Percentiles rank a stretch among this genome's conserved stretches.
These are phyloP conservation scores for Aphrocallistes beatrix DNA, from an alignment of 37 sponge, comb jelly and placozoan genomes.

Conservation along the genomic window DNA sequence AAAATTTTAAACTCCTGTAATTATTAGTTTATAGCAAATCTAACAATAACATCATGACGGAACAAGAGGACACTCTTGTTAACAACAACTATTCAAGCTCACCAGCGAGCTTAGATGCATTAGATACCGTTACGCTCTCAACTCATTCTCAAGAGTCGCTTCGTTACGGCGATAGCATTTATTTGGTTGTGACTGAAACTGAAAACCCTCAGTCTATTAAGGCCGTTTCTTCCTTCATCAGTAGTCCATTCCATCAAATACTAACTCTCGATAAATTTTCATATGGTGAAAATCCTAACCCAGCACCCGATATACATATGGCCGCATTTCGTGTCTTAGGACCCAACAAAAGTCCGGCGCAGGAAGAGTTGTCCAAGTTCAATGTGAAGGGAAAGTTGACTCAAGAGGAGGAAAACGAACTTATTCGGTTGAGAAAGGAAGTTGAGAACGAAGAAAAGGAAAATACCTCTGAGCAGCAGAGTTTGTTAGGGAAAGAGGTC, in stretches of 20 bases:
- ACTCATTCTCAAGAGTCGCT: background rate
- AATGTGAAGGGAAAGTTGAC: too few species aligned
- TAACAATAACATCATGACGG: too few species aligned
- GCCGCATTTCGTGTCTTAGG: slow-evolving; percentile 36
- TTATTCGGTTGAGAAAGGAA: background rate
- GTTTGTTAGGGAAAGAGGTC: slow-evolving; percentile 18
- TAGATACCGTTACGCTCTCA: too few species aligned
- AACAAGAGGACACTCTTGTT: too few species aligned
- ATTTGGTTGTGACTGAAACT: background rate
- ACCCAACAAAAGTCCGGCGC: slow-evolving; percentile 33
- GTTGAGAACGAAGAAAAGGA: slow-evolving; percentile 22
- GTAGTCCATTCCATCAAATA: background rate
- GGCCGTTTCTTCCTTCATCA: background rate
- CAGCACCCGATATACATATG: background rate
- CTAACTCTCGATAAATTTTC: background rate
- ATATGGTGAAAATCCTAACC: background rate
- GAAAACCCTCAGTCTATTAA: background rate
- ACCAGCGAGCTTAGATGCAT: too few species aligned
- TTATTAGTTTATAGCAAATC: too few species aligned
- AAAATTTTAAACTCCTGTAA: too few species aligned
- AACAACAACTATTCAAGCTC: too few species aligned
- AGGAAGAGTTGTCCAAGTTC: too few species aligned
- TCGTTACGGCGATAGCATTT: background rate
- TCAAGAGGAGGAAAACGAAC: background rate
- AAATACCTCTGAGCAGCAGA: slow-evolving; percentile 31